Evolutionary conservation across 64 coral and sea anemone genomes (phyloP).

Genomic region (Cladopsammia gracilis): DNA sequence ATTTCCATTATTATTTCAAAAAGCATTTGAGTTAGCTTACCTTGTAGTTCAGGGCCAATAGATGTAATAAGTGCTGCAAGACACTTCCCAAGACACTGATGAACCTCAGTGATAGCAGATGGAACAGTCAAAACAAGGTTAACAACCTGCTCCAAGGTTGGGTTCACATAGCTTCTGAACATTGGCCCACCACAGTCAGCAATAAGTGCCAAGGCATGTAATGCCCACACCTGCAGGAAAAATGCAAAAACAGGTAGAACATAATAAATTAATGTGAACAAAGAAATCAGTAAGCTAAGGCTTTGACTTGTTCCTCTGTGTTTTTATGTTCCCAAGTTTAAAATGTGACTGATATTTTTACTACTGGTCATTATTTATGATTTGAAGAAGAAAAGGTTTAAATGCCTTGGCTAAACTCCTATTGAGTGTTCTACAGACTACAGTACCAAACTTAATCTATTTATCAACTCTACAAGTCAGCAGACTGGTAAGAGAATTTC

Average conservation of each 20-base stretch:
- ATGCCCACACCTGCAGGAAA: conserved; percentile 84
- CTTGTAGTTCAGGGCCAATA: conserved; percentile 97
- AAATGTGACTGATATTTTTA: too few species aligned
- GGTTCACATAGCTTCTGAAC: conserved; percentile 97
- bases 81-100: conserved; percentile 97
- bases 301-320: too few species aligned
- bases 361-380: too few species aligned
- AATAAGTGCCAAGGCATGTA: conserved; percentile 96
- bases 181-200: conserved; percentile 99
- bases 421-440: too few species aligned
- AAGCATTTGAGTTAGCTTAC: conserved; percentile 21
- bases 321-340: too few species aligned
- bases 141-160: conserved; percentile 95
- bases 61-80: conserved; percentile 95
- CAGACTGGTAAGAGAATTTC: too few species aligned
- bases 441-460: too few species aligned
- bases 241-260: neutral
- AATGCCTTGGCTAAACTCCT: too few species aligned
- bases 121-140: conserved; percentile 86
- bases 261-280: neutral
- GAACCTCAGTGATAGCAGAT: conserved; percentile 91
- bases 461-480: too few species aligned
- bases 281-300: neutral
- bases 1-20: too few species aligned
- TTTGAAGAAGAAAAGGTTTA: too few species aligned